Evolutionary conservation across 1,140 invertebrate species (phyloP), one percentile per base, ranked within the genome.

Genomic region (Tribolium madens): DNA sequence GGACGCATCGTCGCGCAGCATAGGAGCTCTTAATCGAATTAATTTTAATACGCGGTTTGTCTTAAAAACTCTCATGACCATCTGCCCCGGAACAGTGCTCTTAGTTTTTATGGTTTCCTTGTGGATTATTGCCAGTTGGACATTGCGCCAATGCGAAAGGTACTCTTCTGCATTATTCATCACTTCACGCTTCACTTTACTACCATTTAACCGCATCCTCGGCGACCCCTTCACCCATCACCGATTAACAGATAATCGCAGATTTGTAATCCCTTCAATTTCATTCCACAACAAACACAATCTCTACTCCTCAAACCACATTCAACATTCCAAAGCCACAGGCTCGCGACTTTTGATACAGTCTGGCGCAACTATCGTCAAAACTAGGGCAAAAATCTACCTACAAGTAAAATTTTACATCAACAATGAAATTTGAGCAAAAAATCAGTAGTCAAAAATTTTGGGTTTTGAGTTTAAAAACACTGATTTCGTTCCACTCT

Each of bases 21-120:
- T 95, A 89, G 97, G 97, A 84, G 98, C 98, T 83, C 91, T 99
- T 84, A 99, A 99, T 91, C 93, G 98, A 84, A 99, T 99, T 87
- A 99, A 99, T 89, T 99, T 99, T 91, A 99, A 99, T 89, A 99
- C 98, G 84, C 91, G 93, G 85, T 99, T 99, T 89, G 98, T 99
- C 83, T 91, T 99, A 83, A 99, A 99, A 89, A 99, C 98, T 53
- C 89, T 99, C 80, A 99, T 99, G 98, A 99, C 98, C 84, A 98
- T 99, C 85, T 99, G 97, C 88, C 98, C 98, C 17, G 98, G 98
- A 80, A 99, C 97, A 53, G 97, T 99, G 75, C 91, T 99, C 80
- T 90, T 98, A 78, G 97, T 99, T 72, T 98, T 99, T 88, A 99
- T 99, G 95, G 95, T 99, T 72, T 99, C 98, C 0, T 89, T 99